Evolutionary conservation across 53 echinoderm and acorn worm genomes (phyloP), one percentile per base, ranked within the genome.

Genomic region (Apostichopus leukothele): DNA sequence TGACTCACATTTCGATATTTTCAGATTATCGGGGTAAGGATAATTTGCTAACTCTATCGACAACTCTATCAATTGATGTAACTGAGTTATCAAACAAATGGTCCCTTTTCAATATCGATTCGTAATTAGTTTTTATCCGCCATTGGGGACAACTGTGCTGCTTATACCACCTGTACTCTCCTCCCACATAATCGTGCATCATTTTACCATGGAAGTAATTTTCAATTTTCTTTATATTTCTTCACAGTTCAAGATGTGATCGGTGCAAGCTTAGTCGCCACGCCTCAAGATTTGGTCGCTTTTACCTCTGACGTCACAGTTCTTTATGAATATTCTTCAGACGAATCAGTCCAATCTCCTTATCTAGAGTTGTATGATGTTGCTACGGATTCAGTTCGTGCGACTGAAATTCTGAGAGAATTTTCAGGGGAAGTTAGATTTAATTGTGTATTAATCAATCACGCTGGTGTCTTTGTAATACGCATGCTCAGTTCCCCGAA

Each of bases 381-480:
- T 5, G 83, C 54, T 22, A 50, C 77, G 74, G 74, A 91, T 4
- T 20, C 67, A 19, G 53, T 84, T 20, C 90, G 90, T 10, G 75
- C 75, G 25, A 86, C 73, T 14, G 92, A 86, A 74, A 50, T 74
- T 9, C 88, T 20, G 21, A 19, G 73, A 21, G 73, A 71, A 23
- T 73, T 52, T 89, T 66, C 23, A 90, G 96, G 39, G 75, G 66
- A 73, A 53, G 89, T 94, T 5, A 83, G 60, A 7, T 94, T 96
- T 68, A 93, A 89, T 18, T 96, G 96, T 63, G 89, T 88, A 78
- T 91, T 88, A 89, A 91, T 96, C 75, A 94, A 96, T 85, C 94
- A 94, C 59, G 89, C 84, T 55, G 96, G 96, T 71, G 84, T 88
- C 26, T 96, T 91, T 83, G 83, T 67, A 75, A 85, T 89, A 18